Conservation (phyloP, 2,797 vertebrate genomes). For the Okamejei kenojei region DNA sequence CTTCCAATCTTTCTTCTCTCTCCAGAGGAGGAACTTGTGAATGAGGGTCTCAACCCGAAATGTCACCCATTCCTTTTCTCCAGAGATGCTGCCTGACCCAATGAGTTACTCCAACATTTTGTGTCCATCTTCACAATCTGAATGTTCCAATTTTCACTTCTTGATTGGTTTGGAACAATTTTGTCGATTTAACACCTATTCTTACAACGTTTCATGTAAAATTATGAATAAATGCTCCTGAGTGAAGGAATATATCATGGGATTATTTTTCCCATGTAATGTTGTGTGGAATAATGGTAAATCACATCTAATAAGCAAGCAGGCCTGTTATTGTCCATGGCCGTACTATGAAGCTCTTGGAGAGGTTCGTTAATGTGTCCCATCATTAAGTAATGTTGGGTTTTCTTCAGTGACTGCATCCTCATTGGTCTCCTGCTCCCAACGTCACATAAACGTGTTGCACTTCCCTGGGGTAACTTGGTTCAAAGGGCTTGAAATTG, state of each 20-base stretch:
- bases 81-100: no score
- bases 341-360: neutral
- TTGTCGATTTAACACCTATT: neutral
- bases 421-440: neutral
- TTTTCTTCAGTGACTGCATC: neutral
- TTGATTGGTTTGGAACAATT: neutral
- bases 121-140: no score
- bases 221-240: neutral
- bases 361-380: neutral
- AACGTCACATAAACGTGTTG: neutral
- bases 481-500: neutral
- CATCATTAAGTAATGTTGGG: neutral
- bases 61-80: no score
- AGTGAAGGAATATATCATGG: neutral
- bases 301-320: neutral
- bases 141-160: neutral
- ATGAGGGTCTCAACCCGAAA: no score
- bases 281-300: neutral
- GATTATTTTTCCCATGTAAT: neutral
- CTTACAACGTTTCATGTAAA: neutral
- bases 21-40: neutral
- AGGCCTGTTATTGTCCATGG: neutral
- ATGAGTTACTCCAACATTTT: no score
- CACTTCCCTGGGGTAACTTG: neutral
- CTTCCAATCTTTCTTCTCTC: neutral